phyloP scores from a whole-genome alignment of 2,113 vertebrate species.

The Cryptomyrus ogoouensis region DNA sequence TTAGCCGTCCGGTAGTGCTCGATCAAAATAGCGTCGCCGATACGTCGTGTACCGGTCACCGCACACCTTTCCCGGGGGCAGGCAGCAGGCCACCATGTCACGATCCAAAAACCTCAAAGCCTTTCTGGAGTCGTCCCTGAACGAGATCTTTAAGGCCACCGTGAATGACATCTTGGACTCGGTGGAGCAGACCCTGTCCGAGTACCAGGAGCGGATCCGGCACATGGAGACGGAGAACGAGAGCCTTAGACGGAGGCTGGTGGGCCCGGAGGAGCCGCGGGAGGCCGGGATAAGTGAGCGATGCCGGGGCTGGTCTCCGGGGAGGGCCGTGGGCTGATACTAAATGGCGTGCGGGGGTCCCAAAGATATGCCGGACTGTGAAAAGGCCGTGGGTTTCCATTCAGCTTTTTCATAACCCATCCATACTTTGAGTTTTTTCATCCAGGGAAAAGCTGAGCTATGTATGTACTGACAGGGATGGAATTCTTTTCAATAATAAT shows the following conservation, averaged over 20 bases:
- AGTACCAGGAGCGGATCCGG: slow-evolving; percentile 52
- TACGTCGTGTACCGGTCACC: not conserved
- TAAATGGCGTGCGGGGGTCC: not conserved
- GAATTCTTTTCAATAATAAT: not conserved
- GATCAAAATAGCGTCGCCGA: not conserved
- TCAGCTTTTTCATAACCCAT: not conserved
- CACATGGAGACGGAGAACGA: slow-evolving; percentile 58
- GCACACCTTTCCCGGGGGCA: not conserved
- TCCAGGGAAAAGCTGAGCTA: not conserved
- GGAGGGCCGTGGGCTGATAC: not conserved
- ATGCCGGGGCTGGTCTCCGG: slow-evolving; percentile 31
- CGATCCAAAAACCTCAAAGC: slow-evolving; percentile 48
- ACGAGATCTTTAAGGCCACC: slow-evolving; percentile 60
- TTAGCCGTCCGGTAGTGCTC: not conserved
- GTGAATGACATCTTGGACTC: slow-evolving; percentile 62
- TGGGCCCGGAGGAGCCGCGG: slow-evolving; percentile 15
- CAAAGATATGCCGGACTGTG: not conserved
- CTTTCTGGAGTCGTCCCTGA: slow-evolving; percentile 56
- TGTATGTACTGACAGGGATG: not conserved
- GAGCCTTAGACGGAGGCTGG: slow-evolving; percentile 49
- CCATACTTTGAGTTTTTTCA: not conserved
- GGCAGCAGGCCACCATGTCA: slow-evolving; percentile 39
- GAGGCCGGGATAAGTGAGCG: slow-evolving; percentile 17
- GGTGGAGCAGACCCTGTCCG: slow-evolving; percentile 55
- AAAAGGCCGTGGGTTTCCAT: not conserved